Evolutionary conservation across 2,113 vertebrate species (phyloP).

Genomic region (Notarius quadriscutis): DNA sequence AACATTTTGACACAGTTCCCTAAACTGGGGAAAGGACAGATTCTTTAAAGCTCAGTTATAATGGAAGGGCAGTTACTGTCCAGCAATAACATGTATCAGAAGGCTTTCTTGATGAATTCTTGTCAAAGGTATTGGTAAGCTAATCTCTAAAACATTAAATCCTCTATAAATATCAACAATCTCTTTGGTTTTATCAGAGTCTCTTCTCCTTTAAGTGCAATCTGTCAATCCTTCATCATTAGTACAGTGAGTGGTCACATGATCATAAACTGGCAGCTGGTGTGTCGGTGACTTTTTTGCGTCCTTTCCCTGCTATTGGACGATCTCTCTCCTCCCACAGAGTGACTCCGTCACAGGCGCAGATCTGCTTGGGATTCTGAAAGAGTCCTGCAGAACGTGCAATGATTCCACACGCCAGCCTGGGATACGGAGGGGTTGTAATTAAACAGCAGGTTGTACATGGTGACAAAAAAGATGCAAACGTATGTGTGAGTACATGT

Average conservation of each 20-base stretch:
- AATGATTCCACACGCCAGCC: slow-evolving; percentile 89
- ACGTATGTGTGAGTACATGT: not conserved
- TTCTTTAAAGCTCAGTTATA: not conserved
- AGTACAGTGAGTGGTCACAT: not conserved
- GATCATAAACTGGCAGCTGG: slow-evolving; percentile 71
- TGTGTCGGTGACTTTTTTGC: slow-evolving; percentile 54
- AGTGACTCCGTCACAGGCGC: slow-evolving; percentile 85
- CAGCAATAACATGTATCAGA: not conserved
- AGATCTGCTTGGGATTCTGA: slow-evolving; percentile 87
- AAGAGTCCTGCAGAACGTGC: slow-evolving; percentile 86
- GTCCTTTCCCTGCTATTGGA: slow-evolving; percentile 74
- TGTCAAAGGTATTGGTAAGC: not conserved
- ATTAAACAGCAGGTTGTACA: not conserved
- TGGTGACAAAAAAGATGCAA: not conserved
- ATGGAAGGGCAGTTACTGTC: not conserved
- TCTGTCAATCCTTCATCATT: slow-evolving; percentile 9
- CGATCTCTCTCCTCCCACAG: slow-evolving; percentile 88
- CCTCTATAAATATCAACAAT: not conserved
- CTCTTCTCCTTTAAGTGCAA: not conserved
- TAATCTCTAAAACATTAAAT: not conserved
- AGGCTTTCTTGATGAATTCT: not conserved
- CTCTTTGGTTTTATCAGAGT: not conserved
- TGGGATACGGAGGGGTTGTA: slow-evolving; percentile 50
- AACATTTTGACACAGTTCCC: not conserved
- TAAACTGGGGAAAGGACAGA: not conserved